Conservation (phyloP, 2,113 vertebrate species). For the Circaetus cinerascens region DNA sequence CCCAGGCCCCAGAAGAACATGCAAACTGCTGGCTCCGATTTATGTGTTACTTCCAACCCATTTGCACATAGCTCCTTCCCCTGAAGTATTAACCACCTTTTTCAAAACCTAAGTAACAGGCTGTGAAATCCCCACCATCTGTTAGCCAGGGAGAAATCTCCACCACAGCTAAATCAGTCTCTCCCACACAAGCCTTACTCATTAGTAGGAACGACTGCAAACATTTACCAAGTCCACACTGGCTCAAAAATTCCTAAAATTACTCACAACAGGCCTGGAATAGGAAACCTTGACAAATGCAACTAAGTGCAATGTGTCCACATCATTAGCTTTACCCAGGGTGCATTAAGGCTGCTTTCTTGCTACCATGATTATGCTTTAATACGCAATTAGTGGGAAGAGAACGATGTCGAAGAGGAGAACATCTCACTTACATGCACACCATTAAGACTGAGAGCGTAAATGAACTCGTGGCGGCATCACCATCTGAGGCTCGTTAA, state of each 20-base stretch:
- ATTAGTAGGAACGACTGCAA: neutral
- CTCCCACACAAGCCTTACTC: neutral
- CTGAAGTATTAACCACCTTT: neutral
- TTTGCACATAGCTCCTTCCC: neutral
- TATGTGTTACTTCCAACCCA: neutral
- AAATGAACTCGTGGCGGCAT: neutral
- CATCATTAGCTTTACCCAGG: neutral
- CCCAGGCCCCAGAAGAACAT: neutral
- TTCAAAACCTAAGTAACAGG: neutral
- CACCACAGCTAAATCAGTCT: neutral
- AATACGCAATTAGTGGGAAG: neutral
- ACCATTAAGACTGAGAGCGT: neutral
- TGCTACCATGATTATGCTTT: neutral
- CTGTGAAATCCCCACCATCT: neutral
- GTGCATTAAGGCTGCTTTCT: neutral
- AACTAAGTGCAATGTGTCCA: neutral
- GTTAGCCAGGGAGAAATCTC: neutral
- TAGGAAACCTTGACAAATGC: neutral
- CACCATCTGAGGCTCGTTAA: neutral
- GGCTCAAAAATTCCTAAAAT: neutral
- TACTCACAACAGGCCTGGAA: neutral
- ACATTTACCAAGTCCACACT: neutral
- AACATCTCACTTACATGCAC: neutral
- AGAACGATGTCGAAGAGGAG: neutral
- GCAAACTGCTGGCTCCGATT: neutral